Percentiles rank a stretch among this genome's conserved stretches.
Conservation (phyloP, 2,888 invertebrate genomes). For the Eumerus sabulonum region DNA sequence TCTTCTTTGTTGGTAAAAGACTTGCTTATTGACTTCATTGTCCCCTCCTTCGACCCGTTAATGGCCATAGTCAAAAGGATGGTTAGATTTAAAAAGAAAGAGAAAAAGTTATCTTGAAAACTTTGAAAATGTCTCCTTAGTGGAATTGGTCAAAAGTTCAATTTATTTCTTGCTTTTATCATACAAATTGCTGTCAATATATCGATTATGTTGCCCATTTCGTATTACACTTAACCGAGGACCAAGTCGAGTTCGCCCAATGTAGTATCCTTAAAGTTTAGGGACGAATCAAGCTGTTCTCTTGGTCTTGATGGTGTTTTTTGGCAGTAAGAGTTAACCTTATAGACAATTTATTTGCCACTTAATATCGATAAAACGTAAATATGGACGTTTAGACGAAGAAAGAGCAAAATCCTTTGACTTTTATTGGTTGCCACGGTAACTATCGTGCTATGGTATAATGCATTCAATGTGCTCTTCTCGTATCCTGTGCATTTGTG, state of each 20-base stretch:
- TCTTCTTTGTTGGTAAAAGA: too few species aligned
- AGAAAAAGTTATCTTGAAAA: neutral
- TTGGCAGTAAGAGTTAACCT: constrained; percentile 70
- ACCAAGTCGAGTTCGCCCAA: constrained; percentile 36
- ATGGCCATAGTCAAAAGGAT: too few species aligned
- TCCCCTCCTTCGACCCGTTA: too few species aligned
- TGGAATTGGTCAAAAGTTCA: constrained; percentile 66
- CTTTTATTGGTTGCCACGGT: too few species aligned
- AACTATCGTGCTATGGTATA: constrained; percentile 55
- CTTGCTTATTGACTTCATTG: constrained; percentile 48
- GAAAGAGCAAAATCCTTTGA: too few species aligned
- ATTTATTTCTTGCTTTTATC: constrained; percentile 62
- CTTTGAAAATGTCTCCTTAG: constrained; percentile 43
- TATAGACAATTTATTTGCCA: constrained; percentile 78
- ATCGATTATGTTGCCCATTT: constrained; percentile 61
- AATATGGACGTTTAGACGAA: constrained; percentile 71
- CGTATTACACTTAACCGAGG: constrained; percentile 41
- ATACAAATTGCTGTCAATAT: constrained; percentile 69
- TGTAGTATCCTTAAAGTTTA: constrained; percentile 40
- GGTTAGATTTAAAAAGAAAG: neutral
- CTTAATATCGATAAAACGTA: constrained; percentile 73
- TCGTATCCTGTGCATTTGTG: constrained; percentile 46
- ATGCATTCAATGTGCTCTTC: constrained; percentile 14
- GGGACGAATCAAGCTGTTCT: constrained; percentile 4
- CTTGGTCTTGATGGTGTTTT: constrained; percentile 48